A percentile compares a stretch with the other conserved stretches of the same genome.
phyloP scores from a whole-genome alignment of 2,113 vertebrate genomes.

The Tachuris rubrigastra region DNA sequence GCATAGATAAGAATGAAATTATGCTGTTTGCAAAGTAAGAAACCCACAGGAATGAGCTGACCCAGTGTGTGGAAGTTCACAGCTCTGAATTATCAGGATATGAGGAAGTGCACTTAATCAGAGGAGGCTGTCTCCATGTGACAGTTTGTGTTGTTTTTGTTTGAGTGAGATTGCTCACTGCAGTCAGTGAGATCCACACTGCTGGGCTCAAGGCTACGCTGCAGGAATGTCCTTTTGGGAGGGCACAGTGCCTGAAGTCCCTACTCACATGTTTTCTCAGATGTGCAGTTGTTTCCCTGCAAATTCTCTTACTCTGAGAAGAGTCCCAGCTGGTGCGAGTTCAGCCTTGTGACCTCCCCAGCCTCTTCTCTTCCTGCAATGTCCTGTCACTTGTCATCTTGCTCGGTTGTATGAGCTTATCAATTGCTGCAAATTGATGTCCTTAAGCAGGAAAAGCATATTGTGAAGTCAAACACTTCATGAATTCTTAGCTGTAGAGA shows the following conservation, averaged over 20 bases:
- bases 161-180: neutral
- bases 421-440: neutral
- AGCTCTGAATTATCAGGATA: neutral
- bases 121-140: neutral
- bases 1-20: neutral
- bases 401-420: neutral
- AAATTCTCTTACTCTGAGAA: neutral
- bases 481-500: neutral
- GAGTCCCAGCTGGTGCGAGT: neutral
- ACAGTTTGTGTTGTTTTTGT: neutral
- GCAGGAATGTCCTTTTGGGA: neutral
- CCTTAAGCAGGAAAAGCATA: neutral
- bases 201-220: neutral
- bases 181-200: neutral
- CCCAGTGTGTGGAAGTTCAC: neutral
- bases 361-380: neutral
- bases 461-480: neutral
- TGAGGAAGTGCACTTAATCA: rapidly evolving
- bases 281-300: neutral
- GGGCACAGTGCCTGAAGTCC: neutral
- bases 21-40: neutral
- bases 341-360: neutral
- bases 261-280: neutral
- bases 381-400: neutral
- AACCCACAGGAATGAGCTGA: neutral